Evolutionary conservation across 2,888 invertebrate species (phyloP).

Genomic region (Alviniconcha strummeri): DNA sequence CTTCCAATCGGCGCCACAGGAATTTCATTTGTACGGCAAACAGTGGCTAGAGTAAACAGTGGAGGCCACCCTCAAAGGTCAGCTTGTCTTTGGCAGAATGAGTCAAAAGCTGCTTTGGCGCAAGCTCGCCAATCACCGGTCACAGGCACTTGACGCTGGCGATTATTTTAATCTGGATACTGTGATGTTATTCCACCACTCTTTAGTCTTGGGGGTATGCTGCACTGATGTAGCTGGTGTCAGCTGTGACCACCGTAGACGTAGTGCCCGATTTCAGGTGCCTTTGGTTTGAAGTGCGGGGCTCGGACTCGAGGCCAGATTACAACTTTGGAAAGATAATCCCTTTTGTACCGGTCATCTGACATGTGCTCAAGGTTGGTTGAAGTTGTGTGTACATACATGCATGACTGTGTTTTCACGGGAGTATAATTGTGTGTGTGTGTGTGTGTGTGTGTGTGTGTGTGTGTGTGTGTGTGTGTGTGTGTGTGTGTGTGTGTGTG

Average conservation of each 20-base stretch:
- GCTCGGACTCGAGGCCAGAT: no score
- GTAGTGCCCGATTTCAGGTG: no score
- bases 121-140: neutral
- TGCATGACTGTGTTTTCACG: neutral
- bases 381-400: neutral
- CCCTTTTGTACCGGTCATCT: no score
- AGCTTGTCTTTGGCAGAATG: neutral
- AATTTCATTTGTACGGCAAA: slow-evolving; percentile 36
- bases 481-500: neutral
- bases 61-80: slow-evolving; percentile 7
- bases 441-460: neutral
- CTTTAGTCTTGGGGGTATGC: no score
- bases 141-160: no score
- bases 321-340: no score
- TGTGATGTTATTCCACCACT: no score
- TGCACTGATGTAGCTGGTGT: no score
- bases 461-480: slow-evolving; percentile 4
- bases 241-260: no score
- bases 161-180: no score
- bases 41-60: slow-evolving; percentile 35
- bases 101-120: neutral
- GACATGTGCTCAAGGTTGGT: no score
- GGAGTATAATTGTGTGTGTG: neutral
- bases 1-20: slow-evolving; percentile 15
- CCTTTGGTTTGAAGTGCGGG: no score